Base-by-base conservation (phyloP, 2,113 vertebrate genomes). In the Aegithalos caudatus region DNA sequence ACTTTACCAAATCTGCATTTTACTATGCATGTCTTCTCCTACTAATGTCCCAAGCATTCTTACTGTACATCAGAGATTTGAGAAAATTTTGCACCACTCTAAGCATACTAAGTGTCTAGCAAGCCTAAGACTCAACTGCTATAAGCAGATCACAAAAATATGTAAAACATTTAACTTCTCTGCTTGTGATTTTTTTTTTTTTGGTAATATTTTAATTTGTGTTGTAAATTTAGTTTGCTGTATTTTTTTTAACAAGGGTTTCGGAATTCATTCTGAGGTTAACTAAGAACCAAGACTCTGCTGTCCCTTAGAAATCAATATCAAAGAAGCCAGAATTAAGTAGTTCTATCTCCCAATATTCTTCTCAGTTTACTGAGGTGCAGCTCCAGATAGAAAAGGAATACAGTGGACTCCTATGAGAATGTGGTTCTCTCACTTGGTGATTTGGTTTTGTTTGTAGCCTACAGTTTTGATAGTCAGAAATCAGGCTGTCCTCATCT, bases 11-110 rank as follows among this genome's bases (percentile, higher is more conserved):
- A 38, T 58, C 35, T 60, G 5, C 17, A 51, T 44, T 86, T 71
- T 47, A 35, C 31, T n/a, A 60, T 0, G 0, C 7, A 19, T 1
- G 7, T 48, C 11, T 56, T 50, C 23, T 64, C 13, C 35, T 54
- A 24, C 7, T 42, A 17, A 45, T 4, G 4, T 35, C 50, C 15
- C 22, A 37, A 58, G 48, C 12, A 24, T 92, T 9, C 22, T 50
- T 21, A 47, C 56, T 33, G 21, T 61, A 47, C 11, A 42, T 7
- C 14, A 84, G 17, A 50, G 37, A 40, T 23, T 1, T n/a, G 15
- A 65, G 14, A 60, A 28, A 22, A 31, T 15, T 58, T 38, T 40
- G 17, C 33, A 81, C 6, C 12, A 57, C 15, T 44, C 40, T 31
- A 76, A 66, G 72, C 23, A 58, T 11, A 50, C 12, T 2, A 53